Base-by-base conservation (phyloP, 2,113 vertebrate species). In the Sebastes fasciatus region DNA sequence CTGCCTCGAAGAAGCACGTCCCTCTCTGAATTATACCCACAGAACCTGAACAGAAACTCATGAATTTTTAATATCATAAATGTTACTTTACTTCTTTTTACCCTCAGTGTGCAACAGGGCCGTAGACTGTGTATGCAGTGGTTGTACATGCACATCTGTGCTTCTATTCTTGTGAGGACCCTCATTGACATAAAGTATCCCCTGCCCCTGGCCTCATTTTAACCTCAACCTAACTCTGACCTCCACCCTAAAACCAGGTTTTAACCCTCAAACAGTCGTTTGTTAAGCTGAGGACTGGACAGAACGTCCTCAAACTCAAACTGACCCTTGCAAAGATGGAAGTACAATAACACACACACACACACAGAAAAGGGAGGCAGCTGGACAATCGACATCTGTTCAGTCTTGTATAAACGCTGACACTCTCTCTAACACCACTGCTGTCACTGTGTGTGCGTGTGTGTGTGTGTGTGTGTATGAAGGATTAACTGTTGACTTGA, bases 361-460 rank as follows among this genome's bases (percentile, higher is more conserved):
- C n/a, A 71, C 14, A 21, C 5, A 40, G 52, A n/a, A 57, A 6
- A 40, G 55, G 64, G 80, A 60, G 46, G 73, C 88, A 89, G 84
- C 82, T 85, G 84, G 84, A 83, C 84, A 81, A 73, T 16, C 48
- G 46, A 78, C 82, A 89, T 86, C 86, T 91, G 88, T 74, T 86
- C 76, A 74, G 46, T 81, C 19, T 70, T 83, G 81, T 51, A 51
- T 57, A 82, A 72, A 79, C 7, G 11, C 83, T 83, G 69, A 80
- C 74, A 82, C 84, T 71, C 65, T 73, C 82, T 66, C 68, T 48
- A 83, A 80, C 67, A 74, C 63, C 57, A 67, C 73, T 77, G 62
- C 63, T 73, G 58, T 57, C 65, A 6, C 51, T 77, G 76, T 72
- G 64, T 68, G 63, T 70, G 48, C 70, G 61, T 67, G 66, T 60